These are phyloP conservation scores for Phylloscopus whistleri DNA, from an alignment of 2,113 vertebrate species.

Conservation along the genomic window DNA sequence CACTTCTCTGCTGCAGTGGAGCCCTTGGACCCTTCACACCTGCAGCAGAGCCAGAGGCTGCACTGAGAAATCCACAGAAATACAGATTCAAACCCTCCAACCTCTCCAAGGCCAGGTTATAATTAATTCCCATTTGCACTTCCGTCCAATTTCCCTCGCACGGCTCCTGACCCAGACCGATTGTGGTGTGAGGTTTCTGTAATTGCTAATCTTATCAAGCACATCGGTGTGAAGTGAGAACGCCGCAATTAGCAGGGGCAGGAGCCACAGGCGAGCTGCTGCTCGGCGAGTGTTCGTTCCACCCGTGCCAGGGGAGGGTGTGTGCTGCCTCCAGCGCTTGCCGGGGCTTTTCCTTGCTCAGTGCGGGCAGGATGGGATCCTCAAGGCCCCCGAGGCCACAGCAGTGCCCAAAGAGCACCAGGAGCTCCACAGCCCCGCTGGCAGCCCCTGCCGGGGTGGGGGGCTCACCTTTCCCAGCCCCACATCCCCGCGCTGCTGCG, in stretches of 20 bases:
- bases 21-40: neutral
- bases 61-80: neutral
- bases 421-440: neutral
- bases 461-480: neutral
- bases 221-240: neutral
- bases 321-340: accelerated
- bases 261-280: neutral
- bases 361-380: neutral
- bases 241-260: conserved; percentile 5
- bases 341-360: no score
- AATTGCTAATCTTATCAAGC: conserved; percentile 28
- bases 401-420: neutral
- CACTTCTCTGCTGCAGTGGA: accelerated
- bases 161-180: neutral
- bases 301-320: neutral
- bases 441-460: neutral
- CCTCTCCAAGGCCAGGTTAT: neutral
- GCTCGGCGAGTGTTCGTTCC: neutral
- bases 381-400: accelerated
- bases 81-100: neutral
- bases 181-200: neutral
- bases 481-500: neutral
- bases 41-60: accelerated
- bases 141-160: conserved; percentile 12
- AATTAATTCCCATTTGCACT: conserved; percentile 30